These are phyloP conservation scores for Rhamphomyia laevipes DNA, from an alignment of 2,888 invertebrate species.

Conservation along the genomic window DNA sequence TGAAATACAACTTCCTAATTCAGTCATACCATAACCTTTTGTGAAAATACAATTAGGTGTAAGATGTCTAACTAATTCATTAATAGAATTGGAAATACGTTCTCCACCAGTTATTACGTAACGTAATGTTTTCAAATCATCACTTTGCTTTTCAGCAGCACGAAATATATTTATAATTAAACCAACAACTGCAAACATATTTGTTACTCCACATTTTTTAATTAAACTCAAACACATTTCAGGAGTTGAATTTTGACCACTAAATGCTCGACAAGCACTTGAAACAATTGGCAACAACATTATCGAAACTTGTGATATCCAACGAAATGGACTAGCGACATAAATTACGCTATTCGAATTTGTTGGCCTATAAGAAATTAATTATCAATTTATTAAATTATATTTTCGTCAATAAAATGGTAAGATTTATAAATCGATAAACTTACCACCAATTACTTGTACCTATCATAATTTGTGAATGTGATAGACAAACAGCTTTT, in stretches of 20 bases:
- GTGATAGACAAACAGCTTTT: constrained; percentile 2
- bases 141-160: background rate
- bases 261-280: background rate
- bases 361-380: background rate
- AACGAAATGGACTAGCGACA: constrained; percentile 1
- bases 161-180: background rate
- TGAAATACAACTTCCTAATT: constrained; percentile 2
- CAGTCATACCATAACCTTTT: constrained; percentile 10
- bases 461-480: background rate
- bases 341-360: background rate
- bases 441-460: constrained; percentile 1
- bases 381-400: background rate
- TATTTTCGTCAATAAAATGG: background rate
- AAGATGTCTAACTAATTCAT: background rate
- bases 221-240: background rate
- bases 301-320: constrained; percentile 1
- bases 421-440: too few relatives aligned
- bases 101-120: constrained; percentile 2
- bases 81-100: background rate
- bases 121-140: background rate
- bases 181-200: constrained; percentile 1
- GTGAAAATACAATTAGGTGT: constrained; percentile 2
- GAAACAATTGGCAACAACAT: constrained; percentile 1
- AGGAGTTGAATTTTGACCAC: background rate
- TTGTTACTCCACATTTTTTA: constrained; percentile 2